A percentile compares a stretch with the other conserved stretches of the same genome.
These are phyloP conservation scores for Drosophila tropicalis DNA, from an alignment of 1,140 invertebrate species.

Conservation along the genomic window DNA sequence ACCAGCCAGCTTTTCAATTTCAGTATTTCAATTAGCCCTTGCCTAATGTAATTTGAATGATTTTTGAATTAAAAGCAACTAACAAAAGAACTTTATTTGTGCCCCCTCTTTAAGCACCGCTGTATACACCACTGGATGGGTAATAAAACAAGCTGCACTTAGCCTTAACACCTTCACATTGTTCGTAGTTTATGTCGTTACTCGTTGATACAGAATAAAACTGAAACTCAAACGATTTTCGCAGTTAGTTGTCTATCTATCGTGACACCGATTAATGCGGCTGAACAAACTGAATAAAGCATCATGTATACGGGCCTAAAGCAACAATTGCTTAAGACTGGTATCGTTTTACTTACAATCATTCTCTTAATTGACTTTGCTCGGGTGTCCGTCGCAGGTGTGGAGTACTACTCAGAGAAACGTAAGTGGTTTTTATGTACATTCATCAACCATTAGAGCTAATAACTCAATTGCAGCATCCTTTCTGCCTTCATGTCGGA, in stretches of 20 bases:
- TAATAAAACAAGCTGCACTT: conserved; percentile 23
- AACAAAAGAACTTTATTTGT: too few species aligned
- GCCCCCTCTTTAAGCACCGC: too few species aligned
- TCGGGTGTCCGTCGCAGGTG: conserved; percentile 34
- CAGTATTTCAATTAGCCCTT: too few species aligned
- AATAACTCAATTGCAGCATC: conserved; percentile 83
- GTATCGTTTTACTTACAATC: conserved; percentile 44
- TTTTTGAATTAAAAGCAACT: too few species aligned
- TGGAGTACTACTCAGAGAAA: conserved; percentile 65
- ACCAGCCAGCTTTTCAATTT: conserved; percentile 83
- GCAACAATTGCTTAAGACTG: conserved; percentile 19
- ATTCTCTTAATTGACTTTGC: conserved; percentile 34
- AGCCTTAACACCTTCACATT: conserved; percentile 31
- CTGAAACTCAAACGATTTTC: conserved; percentile 8
- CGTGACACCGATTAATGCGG: conserved; percentile 45
- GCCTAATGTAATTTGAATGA: too few species aligned
- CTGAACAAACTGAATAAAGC: conserved; percentile 22
- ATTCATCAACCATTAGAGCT: background rate
- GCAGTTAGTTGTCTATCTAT: conserved; percentile 31
- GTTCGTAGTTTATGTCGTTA: conserved; percentile 14
- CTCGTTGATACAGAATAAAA: conserved; percentile 41
- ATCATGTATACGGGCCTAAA: conserved; percentile 45
- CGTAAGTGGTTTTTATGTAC: conserved; percentile 44
- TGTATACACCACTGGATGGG: background rate
- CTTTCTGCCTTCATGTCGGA: conserved; percentile 86